A percentile compares a stretch with the other conserved stretches of the same genome.
These are phyloP conservation scores for Palaemon carinicauda DNA, from an alignment of 1,140 invertebrate genomes.

Conservation along the genomic window DNA sequence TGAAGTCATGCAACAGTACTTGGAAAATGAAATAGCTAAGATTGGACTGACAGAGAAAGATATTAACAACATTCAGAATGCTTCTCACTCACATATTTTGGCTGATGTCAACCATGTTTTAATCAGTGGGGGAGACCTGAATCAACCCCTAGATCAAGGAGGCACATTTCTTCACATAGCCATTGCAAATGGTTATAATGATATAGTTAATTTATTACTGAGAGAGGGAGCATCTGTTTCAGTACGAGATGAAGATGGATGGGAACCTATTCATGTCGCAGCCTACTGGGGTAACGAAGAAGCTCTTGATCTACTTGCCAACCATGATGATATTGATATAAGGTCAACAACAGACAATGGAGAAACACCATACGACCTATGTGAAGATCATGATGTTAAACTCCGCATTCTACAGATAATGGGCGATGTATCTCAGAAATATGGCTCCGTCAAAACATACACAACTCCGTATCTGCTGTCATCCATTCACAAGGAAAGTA, in stretches of 20 bases:
- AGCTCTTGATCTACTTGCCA: slow-evolving; percentile 35
- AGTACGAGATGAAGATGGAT: slow-evolving; percentile 48
- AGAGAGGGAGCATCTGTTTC: slow-evolving; percentile 43
- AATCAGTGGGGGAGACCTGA: slow-evolving; percentile 7
- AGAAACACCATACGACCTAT: slow-evolving; percentile 48
- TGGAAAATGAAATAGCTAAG: slow-evolving; percentile 53
- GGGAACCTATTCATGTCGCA: slow-evolving; percentile 57
- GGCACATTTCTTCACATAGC: slow-evolving; percentile 57
- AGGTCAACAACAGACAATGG: slow-evolving; percentile 29
- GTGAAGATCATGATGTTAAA: slow-evolving; percentile 37
- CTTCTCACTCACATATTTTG: slow-evolving; percentile 15
- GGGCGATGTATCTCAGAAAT: neutral
- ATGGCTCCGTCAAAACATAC: neutral
- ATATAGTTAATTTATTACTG: slow-evolving; percentile 50
- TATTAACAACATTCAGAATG: slow-evolving; percentile 19
- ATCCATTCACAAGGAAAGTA: too few species aligned
- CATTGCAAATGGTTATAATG: slow-evolving; percentile 50
- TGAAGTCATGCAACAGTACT: slow-evolving; percentile 72
- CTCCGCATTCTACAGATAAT: slow-evolving; percentile 22
- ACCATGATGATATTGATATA: slow-evolving; percentile 9
- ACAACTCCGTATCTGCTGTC: neutral
- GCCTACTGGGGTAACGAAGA: slow-evolving; percentile 54
- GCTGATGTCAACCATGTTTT: slow-evolving; percentile 36
- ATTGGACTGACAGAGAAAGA: slow-evolving; percentile 35
- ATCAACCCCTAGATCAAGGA: slow-evolving; percentile 40